Conservation (phyloP, 92 coral and sea anemone genomes). For the Parazoanthus atlanticus region DNA sequence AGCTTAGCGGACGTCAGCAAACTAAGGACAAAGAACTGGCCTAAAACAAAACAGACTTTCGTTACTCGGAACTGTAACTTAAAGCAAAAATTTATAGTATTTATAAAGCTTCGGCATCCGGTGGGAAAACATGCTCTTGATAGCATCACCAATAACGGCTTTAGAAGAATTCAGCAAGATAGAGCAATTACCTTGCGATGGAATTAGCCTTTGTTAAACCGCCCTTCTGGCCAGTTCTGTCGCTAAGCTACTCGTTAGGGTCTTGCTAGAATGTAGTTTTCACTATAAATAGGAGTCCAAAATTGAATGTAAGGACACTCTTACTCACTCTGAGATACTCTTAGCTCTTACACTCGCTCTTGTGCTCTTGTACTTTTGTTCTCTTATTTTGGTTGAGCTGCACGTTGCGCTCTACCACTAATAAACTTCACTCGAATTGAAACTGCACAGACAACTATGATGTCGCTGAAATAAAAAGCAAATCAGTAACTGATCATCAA, state of each 20-base stretch:
- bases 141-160: not conserved
- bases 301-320: not conserved
- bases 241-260: too few relatives aligned
- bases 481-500: too few relatives aligned
- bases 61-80: not conserved
- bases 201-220: not conserved
- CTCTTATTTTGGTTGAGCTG: conserved; percentile 4
- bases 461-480: too few relatives aligned
- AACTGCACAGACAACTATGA: too few relatives aligned
- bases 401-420: not conserved
- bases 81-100: not conserved
- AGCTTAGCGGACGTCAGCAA: not conserved
- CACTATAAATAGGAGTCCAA: not conserved
- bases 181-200: not conserved
- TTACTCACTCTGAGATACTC: not conserved
- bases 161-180: not conserved
- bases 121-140: not conserved
- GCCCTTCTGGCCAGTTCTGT: too few relatives aligned
- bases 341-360: not conserved
- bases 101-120: not conserved
- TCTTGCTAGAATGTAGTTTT: not conserved
- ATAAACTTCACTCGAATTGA: conserved; percentile 6
- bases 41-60: not conserved
- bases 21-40: not conserved
- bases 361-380: not conserved